Conservation (phyloP, 2,113 vertebrate species). For the Myxocyprinus asiaticus region DNA sequence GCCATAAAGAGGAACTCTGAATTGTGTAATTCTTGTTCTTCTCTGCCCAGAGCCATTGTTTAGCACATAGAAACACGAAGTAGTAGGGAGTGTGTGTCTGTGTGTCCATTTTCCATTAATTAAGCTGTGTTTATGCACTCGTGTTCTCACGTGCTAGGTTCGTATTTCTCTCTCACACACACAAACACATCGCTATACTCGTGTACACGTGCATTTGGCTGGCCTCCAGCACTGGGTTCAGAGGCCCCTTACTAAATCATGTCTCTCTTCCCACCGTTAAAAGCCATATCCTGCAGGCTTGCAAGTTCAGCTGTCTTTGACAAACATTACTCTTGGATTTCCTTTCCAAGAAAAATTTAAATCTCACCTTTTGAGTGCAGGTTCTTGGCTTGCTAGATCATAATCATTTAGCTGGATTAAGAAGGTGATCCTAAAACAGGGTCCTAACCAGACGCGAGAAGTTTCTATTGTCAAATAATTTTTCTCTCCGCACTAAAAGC, state of each 20-base stretch:
- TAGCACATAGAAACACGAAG: background rate
- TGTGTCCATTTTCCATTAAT: conserved; percentile 24
- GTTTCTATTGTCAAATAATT: no score
- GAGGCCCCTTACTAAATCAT: conserved; percentile 9
- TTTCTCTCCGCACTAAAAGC: no score
- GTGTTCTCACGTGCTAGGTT: conserved; percentile 3
- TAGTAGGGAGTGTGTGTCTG: background rate
- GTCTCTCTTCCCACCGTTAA: background rate
- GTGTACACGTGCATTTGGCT: conserved; percentile 6
- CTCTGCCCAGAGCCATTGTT: background rate
- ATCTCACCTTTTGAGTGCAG: background rate
- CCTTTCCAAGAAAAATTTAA: background rate
- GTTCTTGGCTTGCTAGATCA: no score
- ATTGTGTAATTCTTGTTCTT: conserved; percentile 1
- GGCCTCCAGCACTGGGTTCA: conserved; percentile 1
- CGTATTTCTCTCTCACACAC: background rate
- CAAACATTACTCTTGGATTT: conserved; percentile 6
- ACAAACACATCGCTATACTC: background rate
- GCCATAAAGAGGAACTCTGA: background rate
- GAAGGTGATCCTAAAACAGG: no score
- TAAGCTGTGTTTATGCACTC: background rate
- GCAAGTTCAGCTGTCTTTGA: background rate
- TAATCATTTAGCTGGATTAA: no score
- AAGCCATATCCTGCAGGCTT: conserved; percentile 4
- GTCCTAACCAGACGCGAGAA: no score